Conservation (phyloP, 2,797 vertebrate genomes). For the Hippocampus kuda region DNA sequence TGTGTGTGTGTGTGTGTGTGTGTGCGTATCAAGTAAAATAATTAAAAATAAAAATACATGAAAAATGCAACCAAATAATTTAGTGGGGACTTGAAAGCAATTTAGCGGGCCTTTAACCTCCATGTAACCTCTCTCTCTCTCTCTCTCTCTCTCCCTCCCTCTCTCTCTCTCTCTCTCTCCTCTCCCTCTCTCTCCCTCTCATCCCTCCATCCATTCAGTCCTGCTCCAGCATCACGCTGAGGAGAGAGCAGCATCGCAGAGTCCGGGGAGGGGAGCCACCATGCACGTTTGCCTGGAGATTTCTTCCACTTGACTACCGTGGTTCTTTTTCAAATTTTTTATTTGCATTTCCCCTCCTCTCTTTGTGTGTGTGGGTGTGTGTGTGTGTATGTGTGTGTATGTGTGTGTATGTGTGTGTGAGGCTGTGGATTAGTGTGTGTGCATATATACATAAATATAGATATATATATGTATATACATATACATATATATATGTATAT, state of each 20-base stretch:
- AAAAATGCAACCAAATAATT: no score
- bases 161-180: no score
- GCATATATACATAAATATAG: neutral
- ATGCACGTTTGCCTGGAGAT: conserved; percentile 67
- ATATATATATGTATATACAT: neutral
- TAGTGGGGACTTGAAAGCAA: no score
- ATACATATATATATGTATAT: neutral
- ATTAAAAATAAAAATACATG: no score
- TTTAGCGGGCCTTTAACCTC: no score
- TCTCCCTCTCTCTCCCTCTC: fast-evolving
- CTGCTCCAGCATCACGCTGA: conserved; percentile 46
- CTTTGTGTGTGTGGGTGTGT: conserved; percentile 10
- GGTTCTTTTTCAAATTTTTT: conserved; percentile 6
- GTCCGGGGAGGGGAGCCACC: conserved; percentile 44
- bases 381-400: neutral
- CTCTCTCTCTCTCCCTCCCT: no score
- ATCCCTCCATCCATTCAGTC: fast-evolving
- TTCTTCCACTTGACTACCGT: conserved; percentile 39
- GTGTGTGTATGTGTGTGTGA: conserved; percentile 10
- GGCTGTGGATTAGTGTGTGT: conserved; percentile 1
- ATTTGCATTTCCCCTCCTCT: neutral
- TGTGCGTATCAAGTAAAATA: no score
- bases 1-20: no score
- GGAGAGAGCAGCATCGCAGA: conserved; percentile 42
- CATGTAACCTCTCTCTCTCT: no score